Conservation (phyloP, 2,888 invertebrate species). For the Idaea biselata region DNA sequence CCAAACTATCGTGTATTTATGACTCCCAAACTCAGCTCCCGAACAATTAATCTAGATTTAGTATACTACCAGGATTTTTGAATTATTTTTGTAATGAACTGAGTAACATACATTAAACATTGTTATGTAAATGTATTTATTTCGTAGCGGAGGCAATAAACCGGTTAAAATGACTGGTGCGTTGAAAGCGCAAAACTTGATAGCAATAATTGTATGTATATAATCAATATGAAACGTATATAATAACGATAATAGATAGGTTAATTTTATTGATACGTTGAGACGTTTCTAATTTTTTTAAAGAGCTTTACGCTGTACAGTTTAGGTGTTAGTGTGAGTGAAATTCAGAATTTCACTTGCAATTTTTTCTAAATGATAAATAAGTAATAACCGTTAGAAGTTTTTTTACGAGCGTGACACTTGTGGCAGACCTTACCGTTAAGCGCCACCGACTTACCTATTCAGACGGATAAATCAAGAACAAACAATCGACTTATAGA, state of each 20-base stretch:
- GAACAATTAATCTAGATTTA: constrained; percentile 2
- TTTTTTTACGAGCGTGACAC: constrained; percentile 48
- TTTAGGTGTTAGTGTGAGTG: constrained; percentile 59
- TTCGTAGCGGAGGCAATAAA: constrained; percentile 67
- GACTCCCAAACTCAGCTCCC: background rate
- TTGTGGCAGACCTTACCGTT: constrained; percentile 48
- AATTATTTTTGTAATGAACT: constrained; percentile 33
- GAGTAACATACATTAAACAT: constrained; percentile 39
- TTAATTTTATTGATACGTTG: constrained; percentile 69
- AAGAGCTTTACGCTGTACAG: constrained; percentile 79
- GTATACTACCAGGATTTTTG: constrained; percentile 4
- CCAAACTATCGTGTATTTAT: no score
- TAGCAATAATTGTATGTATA: constrained; percentile 73
- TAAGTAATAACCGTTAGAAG: constrained; percentile 39
- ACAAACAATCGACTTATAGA: no score
- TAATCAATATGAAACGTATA: background rate
- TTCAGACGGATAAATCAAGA: no score
- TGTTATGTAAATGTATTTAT: constrained; percentile 45
- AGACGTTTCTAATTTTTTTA: constrained; percentile 73
- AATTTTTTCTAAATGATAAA: constrained; percentile 55
- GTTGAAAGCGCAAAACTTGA: constrained; percentile 75
- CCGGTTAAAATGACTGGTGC: constrained; percentile 61
- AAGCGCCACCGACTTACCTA: constrained; percentile 15
- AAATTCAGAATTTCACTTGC: constrained; percentile 74
- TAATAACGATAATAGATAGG: constrained; percentile 71